phyloP scores from a whole-genome alignment of 2,888 invertebrate species.

The Hydrotaea diabolus region DNA sequence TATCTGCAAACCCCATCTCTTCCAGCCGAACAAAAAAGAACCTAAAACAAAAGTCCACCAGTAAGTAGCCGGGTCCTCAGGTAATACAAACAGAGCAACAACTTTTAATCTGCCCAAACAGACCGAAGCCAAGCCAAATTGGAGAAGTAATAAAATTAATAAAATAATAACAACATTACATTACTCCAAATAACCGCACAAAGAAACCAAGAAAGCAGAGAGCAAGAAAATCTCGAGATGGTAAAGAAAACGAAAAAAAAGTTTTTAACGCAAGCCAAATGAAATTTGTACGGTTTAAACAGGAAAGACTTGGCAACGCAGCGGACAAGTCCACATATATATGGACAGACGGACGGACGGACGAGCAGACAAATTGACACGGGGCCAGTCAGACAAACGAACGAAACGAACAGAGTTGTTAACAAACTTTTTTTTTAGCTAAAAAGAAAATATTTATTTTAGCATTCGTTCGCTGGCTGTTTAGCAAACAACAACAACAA shows the following conservation, averaged over 20 bases:
- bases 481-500: neutral
- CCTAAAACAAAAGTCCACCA: neutral
- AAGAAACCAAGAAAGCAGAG: neutral
- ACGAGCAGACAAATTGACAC: too few relatives aligned
- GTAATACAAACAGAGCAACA: neutral
- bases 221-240: neutral
- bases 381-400: too few relatives aligned
- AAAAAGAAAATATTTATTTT: slow-evolving; percentile 21
- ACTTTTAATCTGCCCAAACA: neutral
- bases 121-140: neutral
- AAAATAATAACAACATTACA: neutral
- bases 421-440: neutral
- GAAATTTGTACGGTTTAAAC: neutral
- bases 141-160: slow-evolving; percentile 10
- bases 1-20: too few relatives aligned
- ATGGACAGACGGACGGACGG: neutral
- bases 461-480: neutral
- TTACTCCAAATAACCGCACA: neutral
- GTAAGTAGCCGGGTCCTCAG: too few relatives aligned
- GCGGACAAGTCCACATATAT: neutral
- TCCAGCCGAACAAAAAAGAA: too few relatives aligned
- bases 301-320: neutral
- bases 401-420: neutral
- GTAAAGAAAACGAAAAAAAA: too few relatives aligned
- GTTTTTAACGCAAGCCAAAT: neutral